Base-by-base conservation (phyloP, 2,888 invertebrate species). In the Epistrophe eligans region DNA sequence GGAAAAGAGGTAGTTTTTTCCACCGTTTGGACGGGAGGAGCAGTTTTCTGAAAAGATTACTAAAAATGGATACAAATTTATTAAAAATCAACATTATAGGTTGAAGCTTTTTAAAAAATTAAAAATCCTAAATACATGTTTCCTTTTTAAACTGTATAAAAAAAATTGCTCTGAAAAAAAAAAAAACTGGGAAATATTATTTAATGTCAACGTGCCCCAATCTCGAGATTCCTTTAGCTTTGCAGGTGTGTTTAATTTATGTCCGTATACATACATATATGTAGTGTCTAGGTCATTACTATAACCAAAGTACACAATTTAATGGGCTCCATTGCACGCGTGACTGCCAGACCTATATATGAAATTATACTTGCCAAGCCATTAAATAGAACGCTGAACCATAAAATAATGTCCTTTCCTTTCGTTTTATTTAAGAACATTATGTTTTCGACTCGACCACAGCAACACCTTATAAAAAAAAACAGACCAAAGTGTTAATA, bases 401-500 rank as follows among this genome's bases (percentile, higher is more conserved):
- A 70, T 70, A 28, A 70, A 70, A 55, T 40, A 70, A 70, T 70
- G 55, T 70, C 24, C 40, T 40, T n/a, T 55, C 43, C 58, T 57
- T 58, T 60, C 58, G 64, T 38, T 77, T 48, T 60, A 73, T 52
- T 77, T 64, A 72, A 45, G 50, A 52, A 58, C 58, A 52, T 72
- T 43, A 64, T 66, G 58, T 50, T 67, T 50, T 28, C 13, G 40
- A 17, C 50, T 28, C 13, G 40, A 17, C 50, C 40, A 60, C 60
- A 19, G 11, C 67, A 45, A 48, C 66, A 66, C 38, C 45, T 48
- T 40, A 50, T 35, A 60, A 19, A 24, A 24, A 24, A 24, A 62
- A 64, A 66, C 40, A 32, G 32, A 70, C 70, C 62, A 82, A 72
- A 82, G 77, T 82, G 79, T 74, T 81, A 77, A 81, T 81, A 71